Conservation (phyloP, 2,797 vertebrate species). For the Dryobates pubescens region DNA sequence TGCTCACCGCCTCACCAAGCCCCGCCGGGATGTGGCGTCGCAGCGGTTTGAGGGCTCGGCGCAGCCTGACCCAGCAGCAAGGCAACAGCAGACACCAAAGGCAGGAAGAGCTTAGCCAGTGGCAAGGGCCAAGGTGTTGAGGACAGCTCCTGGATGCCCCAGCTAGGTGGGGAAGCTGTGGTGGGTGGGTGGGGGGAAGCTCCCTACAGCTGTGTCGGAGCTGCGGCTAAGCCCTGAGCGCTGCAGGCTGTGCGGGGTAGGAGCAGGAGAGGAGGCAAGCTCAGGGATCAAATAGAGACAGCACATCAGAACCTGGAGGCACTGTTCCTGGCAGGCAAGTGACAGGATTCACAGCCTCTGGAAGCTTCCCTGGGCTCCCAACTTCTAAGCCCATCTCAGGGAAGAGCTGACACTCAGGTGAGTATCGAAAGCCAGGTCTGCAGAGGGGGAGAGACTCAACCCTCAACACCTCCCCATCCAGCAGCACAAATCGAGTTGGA, state of each 20-base stretch:
- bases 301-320: not conserved
- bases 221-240: not conserved
- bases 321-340: not conserved
- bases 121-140: not conserved
- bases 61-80: not conserved
- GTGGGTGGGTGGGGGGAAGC: not conserved
- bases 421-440: accelerated
- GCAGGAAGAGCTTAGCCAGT: not conserved
- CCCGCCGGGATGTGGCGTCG: no score
- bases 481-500: accelerated
- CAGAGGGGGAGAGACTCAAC: not conserved
- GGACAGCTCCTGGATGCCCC: not conserved
- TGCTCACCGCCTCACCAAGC: not conserved
- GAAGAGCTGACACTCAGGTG: not conserved
- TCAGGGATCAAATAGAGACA: not conserved
- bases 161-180: not conserved
- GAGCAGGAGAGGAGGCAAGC: not conserved
- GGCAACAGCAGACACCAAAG: not conserved
- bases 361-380: not conserved
- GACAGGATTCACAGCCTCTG: not conserved
- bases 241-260: not conserved
- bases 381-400: not conserved
- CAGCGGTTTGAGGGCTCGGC: no score
- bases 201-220: accelerated
- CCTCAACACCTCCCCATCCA: not conserved